Evolutionary conservation across 35 echinoderm and acorn worm genomes (phyloP), one percentile per base, ranked within the genome.

Genomic region (Lytechinus variegatus): DNA sequence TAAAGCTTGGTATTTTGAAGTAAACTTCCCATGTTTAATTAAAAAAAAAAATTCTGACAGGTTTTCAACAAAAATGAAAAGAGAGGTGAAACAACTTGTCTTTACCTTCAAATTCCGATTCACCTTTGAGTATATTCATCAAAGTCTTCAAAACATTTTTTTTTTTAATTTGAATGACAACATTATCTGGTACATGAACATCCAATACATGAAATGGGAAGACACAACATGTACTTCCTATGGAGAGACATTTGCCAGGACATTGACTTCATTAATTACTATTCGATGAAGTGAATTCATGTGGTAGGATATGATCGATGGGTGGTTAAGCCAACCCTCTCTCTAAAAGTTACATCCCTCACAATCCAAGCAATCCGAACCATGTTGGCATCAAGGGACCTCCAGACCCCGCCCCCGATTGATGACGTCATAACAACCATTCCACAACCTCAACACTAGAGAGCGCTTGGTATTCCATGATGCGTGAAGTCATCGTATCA

Each of bases 401-500:
- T 90, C 28, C 88, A 14, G 13, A 12, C 88, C 5, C 88, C 52
- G 28, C 88, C 28, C 52, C 12, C 88, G 52, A 44, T 90, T 90
- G 33, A 54, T 90, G 88, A 90, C 88, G 88, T 90, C 88, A 90
- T 52, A 90, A 44, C 88, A 54, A 90, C 88, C 28, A 90, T 90
- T 90, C 29, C 52, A 90, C 16, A 33, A 33, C 52, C 88, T 54
- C 29, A 44, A 90, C 88, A 90, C 52, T 44, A 90, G 52, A 90
- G 88, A 90, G 88, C 88, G 88, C 28, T 54, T 52, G 88, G 88
- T 27, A 90, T 90, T 90, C 9, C 88, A 90, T 52, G 88, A 90
- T 90, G 88, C 88, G 88, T 90, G 52, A 90, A 90, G 88, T 90
- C 88, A 90, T 90, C 88, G 14, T 90, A 90, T 90, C 88, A 90